Percentiles rank a stretch among this genome's conserved stretches.
These are phyloP conservation scores for Heliconius ismenius DNA, from an alignment of 2,888 invertebrate genomes.

Conservation along the genomic window DNA sequence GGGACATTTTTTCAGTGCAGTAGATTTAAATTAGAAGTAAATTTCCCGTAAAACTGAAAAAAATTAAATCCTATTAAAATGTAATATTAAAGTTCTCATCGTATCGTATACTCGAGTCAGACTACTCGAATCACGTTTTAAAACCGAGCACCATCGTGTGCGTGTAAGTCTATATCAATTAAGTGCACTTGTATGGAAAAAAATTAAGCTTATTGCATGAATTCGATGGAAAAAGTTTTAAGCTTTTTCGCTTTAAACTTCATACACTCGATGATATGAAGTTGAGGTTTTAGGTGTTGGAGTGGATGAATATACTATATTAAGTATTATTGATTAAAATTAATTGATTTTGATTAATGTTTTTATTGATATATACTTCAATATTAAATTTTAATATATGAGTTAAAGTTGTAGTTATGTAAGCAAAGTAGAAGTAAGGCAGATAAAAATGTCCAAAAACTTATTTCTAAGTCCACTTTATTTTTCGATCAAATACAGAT, in stretches of 20 bases:
- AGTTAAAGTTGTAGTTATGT: not conserved
- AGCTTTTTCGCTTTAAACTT: not conserved
- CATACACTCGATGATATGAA: not conserved
- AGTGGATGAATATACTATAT: conserved; percentile 5
- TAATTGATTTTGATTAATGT: too few species aligned
- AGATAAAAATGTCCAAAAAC: too few species aligned
- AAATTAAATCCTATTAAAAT: conserved; percentile 28
- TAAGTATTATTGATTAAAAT: not conserved
- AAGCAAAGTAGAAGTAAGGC: too few species aligned
- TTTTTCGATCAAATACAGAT: too few species aligned
- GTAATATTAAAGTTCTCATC: conserved; percentile 32
- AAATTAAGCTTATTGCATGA: conserved; percentile 14
- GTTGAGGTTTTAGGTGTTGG: conserved; percentile 5
- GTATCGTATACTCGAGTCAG: conserved; percentile 21
- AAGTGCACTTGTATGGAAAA: conserved; percentile 27
- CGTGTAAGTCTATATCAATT: conserved; percentile 37
- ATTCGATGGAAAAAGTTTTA: conserved; percentile 8
- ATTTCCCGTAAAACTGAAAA: too few species aligned
- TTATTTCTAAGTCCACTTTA: too few species aligned
- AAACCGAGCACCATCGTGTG: conserved; percentile 31
- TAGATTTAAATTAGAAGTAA: too few species aligned
- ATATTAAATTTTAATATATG: not conserved
- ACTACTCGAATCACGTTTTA: conserved; percentile 33
- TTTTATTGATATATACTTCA: not conserved
- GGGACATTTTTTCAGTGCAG: too few species aligned